Percentiles rank a stretch among this genome's conserved stretches.
Evolutionary conservation across 2,113 vertebrate genomes (phyloP).

Genomic region (Antechinus stuartii): DNA sequence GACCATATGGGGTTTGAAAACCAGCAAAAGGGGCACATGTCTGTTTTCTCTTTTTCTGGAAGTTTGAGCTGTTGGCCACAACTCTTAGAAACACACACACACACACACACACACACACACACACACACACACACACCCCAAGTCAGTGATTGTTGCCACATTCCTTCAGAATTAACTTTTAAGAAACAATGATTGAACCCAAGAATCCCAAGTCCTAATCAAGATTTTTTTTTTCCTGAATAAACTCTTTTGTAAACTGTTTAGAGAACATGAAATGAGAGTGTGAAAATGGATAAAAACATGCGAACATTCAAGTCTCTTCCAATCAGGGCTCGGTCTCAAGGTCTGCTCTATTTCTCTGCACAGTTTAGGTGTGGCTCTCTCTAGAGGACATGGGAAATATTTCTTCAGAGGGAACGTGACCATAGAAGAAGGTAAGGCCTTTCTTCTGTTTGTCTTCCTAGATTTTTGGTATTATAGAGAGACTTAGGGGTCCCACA

Average conservation of each 20-base stretch:
- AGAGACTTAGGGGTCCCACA: background rate
- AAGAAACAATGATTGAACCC: conserved; percentile 72
- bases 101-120: background rate
- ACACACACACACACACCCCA: background rate
- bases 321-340: conserved; percentile 75
- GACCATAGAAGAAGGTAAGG: conserved; percentile 96
- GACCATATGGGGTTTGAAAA: conserved; percentile 46
- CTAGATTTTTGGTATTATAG: background rate
- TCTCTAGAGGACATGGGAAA: conserved; percentile 97
- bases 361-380: conserved; percentile 96
- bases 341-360: conserved; percentile 85
- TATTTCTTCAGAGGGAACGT: conserved; percentile 98
- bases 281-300: conserved; percentile 75
- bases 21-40: background rate
- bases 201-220: conserved; percentile 69
- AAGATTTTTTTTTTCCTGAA: conserved; percentile 71
- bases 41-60: conserved; percentile 57
- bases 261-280: conserved; percentile 70
- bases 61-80: conserved; percentile 64
- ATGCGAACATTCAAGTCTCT: conserved; percentile 71
- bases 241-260: conserved; percentile 74
- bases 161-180: conserved; percentile 68
- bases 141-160: conserved; percentile 55
- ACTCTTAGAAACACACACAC: conserved; percentile 58
- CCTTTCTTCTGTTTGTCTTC: background rate